phyloP scores from a whole-genome alignment of 2,888 invertebrate species.

The Microplitis manilae region DNA sequence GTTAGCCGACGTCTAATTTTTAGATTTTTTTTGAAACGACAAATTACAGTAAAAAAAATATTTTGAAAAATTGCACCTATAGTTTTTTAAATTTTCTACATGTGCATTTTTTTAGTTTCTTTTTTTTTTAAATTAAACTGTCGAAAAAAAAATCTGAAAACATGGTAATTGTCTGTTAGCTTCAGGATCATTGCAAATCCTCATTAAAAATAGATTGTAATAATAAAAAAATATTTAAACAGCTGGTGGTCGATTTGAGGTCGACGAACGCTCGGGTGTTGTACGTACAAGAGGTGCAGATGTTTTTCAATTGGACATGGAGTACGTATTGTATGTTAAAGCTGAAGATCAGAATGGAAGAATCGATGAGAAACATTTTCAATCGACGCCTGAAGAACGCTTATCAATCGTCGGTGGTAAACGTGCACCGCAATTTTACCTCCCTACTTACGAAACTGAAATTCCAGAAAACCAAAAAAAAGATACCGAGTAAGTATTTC shows the following conservation, averaged over 20 bases:
- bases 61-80: too few relatives aligned
- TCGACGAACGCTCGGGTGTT: conserved; percentile 92
- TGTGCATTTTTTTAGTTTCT: too few relatives aligned
- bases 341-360: conserved; percentile 96
- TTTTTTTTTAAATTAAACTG: too few relatives aligned
- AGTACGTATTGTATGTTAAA: conserved; percentile 95
- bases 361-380: conserved; percentile 90
- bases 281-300: conserved; percentile 93
- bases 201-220: too few relatives aligned
- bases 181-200: not conserved
- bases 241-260: conserved; percentile 83
- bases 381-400: conserved; percentile 92
- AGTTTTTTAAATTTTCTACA: too few relatives aligned
- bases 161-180: too few relatives aligned
- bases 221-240: conserved; percentile 41
- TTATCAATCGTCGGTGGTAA: conserved; percentile 97
- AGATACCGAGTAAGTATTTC: conserved; percentile 90
- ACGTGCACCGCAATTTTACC: conserved; percentile 97
- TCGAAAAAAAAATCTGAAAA: too few relatives aligned
- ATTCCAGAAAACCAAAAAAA: conserved; percentile 98
- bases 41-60: too few relatives aligned
- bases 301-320: conserved; percentile 94
- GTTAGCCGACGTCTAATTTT: too few relatives aligned
- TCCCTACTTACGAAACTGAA: conserved; percentile 94
- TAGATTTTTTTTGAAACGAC: too few relatives aligned